Evolutionary conservation across 2,888 invertebrate species (phyloP), one percentile per base, ranked within the genome.

Genomic region (Lamellibrachia satsuma): DNA sequence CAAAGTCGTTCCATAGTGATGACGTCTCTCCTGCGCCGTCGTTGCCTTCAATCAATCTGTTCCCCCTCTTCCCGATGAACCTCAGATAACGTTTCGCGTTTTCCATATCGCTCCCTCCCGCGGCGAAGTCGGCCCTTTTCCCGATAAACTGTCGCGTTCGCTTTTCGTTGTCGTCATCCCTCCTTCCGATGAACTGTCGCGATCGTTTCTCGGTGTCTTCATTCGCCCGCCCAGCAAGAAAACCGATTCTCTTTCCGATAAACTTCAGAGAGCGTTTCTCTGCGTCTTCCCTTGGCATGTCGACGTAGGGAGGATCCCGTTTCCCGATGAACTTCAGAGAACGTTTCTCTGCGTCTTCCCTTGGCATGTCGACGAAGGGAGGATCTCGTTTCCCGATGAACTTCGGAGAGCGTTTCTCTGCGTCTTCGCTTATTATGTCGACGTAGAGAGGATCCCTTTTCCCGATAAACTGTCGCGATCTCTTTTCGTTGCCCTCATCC

Each of bases 121-220:
- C 75, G 91, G 51, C 91, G 75, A 22, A 75, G 55, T 92, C 92
- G 39, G 90, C 92, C 39, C 93, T 92, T 51, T 92, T 93, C 91
- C 93, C 93, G 22, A 93, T 92, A 92, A 93, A 93, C 91, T 92
- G 91, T 15, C 92, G 75, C 75, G 75, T 2, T 75, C 75, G 15
- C 90, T 92, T 90, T 90, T 92, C 91, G 57, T 51, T 27, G 92
- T 55, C 93, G 90, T 92, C 92, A 3, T 52, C 92, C 52, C 93
- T 27, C 91, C 92, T 93, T 8, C 93, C 93, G 92, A 93, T 93
- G 92, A 93, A 93, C 92, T 92, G 91, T 4, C 91, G 75, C 75
- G 75, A 11, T 75, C 75, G 15, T 57, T 92, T 92, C 57, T 91
- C 11, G n/a, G 39, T n/a, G n/a, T 7, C 27, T 8, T 92, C 60